A percentile compares a stretch with the other conserved stretches of the same genome.
phyloP scores from a whole-genome alignment of 2,797 vertebrate genomes.

The Avahi laniger region DNA sequence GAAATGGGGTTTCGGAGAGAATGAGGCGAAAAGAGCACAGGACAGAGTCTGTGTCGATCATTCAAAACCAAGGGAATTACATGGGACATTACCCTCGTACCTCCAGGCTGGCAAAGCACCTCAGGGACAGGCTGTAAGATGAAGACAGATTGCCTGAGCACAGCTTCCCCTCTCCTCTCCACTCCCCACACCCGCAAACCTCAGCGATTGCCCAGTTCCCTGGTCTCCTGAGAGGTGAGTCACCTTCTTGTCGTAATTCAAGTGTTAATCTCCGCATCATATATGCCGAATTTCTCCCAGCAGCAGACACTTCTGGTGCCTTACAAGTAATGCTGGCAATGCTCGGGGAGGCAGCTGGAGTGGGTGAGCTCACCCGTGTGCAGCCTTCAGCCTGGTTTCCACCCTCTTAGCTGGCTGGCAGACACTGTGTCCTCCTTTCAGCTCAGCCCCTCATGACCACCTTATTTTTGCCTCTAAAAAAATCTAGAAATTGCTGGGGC shows the following conservation, averaged over 20 bases:
- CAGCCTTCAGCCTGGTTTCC: not conserved
- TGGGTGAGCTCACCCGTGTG: not conserved
- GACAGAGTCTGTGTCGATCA: not conserved
- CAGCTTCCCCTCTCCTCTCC: not conserved
- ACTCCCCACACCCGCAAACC: not conserved
- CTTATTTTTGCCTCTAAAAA: not conserved
- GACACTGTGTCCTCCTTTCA: not conserved
- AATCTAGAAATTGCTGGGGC: not conserved
- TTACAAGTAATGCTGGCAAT: not conserved
- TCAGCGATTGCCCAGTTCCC: not conserved
- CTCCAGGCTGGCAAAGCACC: constrained; percentile 55
- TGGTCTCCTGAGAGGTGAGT: constrained; percentile 41
- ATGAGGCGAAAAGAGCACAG: not conserved
- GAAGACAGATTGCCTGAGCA: constrained; percentile 67
- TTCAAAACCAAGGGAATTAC: constrained; percentile 64
- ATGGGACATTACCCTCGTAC: constrained; percentile 55
- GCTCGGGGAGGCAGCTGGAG: not conserved
- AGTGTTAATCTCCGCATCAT: constrained; percentile 57
- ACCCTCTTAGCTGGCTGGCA: not conserved
- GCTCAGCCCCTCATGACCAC: not conserved
- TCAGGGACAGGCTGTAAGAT: constrained; percentile 31
- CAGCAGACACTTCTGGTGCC: constrained; percentile 30
- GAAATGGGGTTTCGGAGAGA: not conserved
- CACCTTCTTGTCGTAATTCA: constrained; percentile 67
- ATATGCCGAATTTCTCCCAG: constrained; percentile 55